Conservation (phyloP, 2,113 vertebrate genomes). For the Engystomops pustulosus region DNA sequence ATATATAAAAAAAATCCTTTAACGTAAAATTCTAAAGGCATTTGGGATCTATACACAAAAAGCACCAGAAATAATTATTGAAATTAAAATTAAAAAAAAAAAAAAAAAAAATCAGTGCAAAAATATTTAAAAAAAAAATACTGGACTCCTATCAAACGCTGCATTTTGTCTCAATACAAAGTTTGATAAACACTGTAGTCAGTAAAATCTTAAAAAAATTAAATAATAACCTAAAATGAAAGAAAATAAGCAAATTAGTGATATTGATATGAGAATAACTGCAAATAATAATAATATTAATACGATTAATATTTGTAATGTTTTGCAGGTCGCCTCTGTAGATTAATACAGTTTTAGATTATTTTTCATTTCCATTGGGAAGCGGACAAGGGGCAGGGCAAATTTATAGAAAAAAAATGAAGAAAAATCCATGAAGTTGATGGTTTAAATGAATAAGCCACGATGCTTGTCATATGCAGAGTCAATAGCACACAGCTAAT, state of each 20-base stretch:
- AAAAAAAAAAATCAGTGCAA: constrained; percentile 49
- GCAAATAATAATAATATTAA: constrained; percentile 27
- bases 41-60: constrained; percentile 57
- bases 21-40: constrained; percentile 58
- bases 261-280: constrained; percentile 7
- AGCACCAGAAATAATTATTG: constrained; percentile 55
- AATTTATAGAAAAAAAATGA: no score
- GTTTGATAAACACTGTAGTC: constrained; percentile 20
- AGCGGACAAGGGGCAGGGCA: not conserved
- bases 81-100: constrained; percentile 34
- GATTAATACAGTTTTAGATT: constrained; percentile 7
- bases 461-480: constrained; percentile 32
- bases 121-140: constrained; percentile 51
- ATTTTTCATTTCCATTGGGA: not conserved
- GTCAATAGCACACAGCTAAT: constrained; percentile 41
- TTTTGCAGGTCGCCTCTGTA: constrained; percentile 4
- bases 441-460: constrained; percentile 28
- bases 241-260: constrained; percentile 1
- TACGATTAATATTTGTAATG: not conserved
- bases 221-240: not conserved
- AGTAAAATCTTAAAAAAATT: constrained; percentile 19
- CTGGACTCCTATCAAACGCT: constrained; percentile 41
- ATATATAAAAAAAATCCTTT: constrained; percentile 49
- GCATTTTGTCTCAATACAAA: constrained; percentile 10
- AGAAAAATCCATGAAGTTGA: constrained; percentile 12